phyloP scores from a whole-genome alignment of 2,888 invertebrate species.

The Papilio gigon region DNA sequence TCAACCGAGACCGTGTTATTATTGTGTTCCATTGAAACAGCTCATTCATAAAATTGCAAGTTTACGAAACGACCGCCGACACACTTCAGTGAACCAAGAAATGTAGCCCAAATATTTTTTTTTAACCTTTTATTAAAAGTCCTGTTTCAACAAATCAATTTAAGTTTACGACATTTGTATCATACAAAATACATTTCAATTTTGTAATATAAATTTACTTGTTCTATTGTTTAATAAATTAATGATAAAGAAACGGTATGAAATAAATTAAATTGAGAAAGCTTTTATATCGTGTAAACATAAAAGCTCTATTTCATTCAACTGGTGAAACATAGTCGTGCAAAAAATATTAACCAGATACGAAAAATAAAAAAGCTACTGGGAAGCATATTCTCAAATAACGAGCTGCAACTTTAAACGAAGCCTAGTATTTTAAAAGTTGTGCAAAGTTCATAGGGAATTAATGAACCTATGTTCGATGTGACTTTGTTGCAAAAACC shows the following conservation, averaged over 20 bases:
- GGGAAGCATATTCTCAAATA: conserved; percentile 15
- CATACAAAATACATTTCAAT: not conserved
- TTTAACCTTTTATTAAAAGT: not conserved
- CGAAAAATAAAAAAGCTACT: conserved; percentile 5
- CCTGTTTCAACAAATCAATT: conserved; percentile 29
- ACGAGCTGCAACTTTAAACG: conserved; percentile 27
- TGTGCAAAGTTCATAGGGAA: conserved; percentile 13
- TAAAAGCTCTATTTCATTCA: no score
- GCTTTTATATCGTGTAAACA: no score
- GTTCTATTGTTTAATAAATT: no score
- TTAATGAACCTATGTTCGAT: conserved; percentile 3
- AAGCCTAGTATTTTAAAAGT: conserved; percentile 15
- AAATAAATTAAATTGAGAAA: no score
- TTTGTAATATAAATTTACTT: not conserved
- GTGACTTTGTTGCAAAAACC: conserved; percentile 29
- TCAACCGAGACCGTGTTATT: conserved; percentile 60
- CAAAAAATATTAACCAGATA: not conserved
- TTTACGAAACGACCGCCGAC: conserved; percentile 67
- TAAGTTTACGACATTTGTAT: conserved; percentile 1
- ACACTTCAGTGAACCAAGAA: conserved; percentile 57
- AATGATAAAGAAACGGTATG: no score
- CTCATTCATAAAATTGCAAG: conserved; percentile 81
- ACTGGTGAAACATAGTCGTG: no score
- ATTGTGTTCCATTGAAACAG: conserved; percentile 78
- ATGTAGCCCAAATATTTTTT: conserved; percentile 52